A percentile compares a stretch with the other conserved stretches of the same genome.
These are phyloP conservation scores for Calliphora vicina DNA, from an alignment of 1,140 invertebrate genomes.

Conservation along the genomic window DNA sequence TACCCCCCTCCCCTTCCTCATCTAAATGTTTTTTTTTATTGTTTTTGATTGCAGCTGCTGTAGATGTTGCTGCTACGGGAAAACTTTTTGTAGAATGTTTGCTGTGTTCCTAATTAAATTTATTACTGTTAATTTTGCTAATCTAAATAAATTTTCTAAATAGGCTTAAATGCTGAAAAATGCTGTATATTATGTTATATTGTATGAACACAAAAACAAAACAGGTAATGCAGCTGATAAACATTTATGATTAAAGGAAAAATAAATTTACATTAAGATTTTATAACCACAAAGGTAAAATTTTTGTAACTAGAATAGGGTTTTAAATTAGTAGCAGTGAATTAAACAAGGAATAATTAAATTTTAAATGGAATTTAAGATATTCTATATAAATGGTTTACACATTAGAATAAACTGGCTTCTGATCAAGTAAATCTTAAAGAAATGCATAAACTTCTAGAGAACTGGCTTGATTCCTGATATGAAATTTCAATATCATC, in stretches of 20 bases:
- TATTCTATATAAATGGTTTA: too few relatives aligned
- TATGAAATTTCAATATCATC: too few relatives aligned
- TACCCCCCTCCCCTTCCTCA: neutral
- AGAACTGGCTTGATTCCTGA: too few relatives aligned
- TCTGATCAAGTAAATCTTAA: too few relatives aligned
- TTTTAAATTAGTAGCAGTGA: too few relatives aligned
- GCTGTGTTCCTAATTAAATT: neutral
- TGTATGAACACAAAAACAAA: neutral
- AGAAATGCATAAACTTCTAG: too few relatives aligned
- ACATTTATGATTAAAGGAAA: neutral
- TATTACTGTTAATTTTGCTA: neutral
- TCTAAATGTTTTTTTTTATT: neutral
- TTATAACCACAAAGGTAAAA: too few relatives aligned
- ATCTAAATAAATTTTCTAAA: neutral
- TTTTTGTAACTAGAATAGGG: too few relatives aligned
- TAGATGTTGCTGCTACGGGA: neutral
- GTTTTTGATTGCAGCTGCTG: neutral
- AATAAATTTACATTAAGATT: too few relatives aligned
- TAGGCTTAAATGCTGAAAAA: conserved; percentile 2
- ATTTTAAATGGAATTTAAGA: too few relatives aligned
- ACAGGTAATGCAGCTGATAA: neutral
- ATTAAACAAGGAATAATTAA: too few relatives aligned
- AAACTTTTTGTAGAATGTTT: neutral
- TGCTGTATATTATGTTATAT: neutral
- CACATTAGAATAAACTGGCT: too few relatives aligned